A percentile compares a stretch with the other conserved stretches of the same genome.
These are phyloP conservation scores for Enteromius thamalakanensis DNA, from an alignment of 2,797 vertebrate species.

Conservation along the genomic window DNA sequence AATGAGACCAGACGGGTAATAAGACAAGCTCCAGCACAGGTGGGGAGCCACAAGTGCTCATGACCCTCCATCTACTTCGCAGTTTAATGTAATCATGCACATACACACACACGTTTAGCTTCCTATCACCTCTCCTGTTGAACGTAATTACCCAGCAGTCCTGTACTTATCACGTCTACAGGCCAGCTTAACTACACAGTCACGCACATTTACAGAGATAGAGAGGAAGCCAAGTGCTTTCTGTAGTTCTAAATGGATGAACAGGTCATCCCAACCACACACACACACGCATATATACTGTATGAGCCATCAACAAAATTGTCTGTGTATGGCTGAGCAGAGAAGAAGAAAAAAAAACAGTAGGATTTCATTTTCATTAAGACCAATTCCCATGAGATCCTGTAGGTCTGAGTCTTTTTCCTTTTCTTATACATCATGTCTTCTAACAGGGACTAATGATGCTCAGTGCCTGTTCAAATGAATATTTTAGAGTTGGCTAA, in stretches of 20 bases:
- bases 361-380: conserved; percentile 45
- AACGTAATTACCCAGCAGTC: conserved; percentile 45
- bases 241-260: conserved; percentile 26
- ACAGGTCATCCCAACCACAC: not conserved
- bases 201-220: conserved; percentile 18
- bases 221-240: not conserved
- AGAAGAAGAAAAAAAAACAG: conserved; percentile 8
- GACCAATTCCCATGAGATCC: conserved; percentile 45
- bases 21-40: conserved; percentile 48
- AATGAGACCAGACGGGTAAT: conserved; percentile 46
- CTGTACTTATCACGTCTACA: conserved; percentile 40
- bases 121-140: conserved; percentile 41
- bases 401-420: conserved; percentile 48
- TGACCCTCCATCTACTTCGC: conserved; percentile 51
- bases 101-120: conserved; percentile 50
- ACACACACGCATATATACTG: not conserved
- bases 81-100: conserved; percentile 58
- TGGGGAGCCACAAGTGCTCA: conserved; percentile 40
- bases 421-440: conserved; percentile 48
- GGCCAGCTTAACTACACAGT: conserved; percentile 29
- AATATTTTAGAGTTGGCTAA: conserved; percentile 58
- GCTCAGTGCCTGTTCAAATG: conserved; percentile 50
- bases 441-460: conserved; percentile 56
- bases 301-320: not conserved
- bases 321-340: conserved; percentile 1